Evolutionary conservation across 2,888 invertebrate genomes (phyloP).

Genomic region (Acronicta aceris): DNA sequence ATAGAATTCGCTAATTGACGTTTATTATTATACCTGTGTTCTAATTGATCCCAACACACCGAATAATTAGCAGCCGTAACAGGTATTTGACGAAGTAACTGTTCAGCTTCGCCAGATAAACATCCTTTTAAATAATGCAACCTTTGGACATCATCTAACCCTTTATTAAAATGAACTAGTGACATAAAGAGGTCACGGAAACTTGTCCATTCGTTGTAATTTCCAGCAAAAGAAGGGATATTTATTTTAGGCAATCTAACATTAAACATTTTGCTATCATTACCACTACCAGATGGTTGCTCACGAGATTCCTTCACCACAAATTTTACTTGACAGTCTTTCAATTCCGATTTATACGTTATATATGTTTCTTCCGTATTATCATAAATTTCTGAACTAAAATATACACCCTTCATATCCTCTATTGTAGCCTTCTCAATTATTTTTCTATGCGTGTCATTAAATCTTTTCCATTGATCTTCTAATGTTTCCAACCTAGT

Average conservation of each 20-base stretch:
- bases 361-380: background rate
- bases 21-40: background rate
- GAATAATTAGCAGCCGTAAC: constrained; percentile 1
- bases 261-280: background rate
- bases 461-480: too few species aligned
- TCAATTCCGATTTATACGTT: too few species aligned
- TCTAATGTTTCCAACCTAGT: too few species aligned
- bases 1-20: too few species aligned
- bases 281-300: too few species aligned
- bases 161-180: too few species aligned
- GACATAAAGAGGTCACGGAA: background rate
- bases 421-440: background rate
- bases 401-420: too few species aligned
- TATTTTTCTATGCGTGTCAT: too few species aligned
- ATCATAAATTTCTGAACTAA: background rate
- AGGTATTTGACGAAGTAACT: background rate
- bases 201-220: background rate
- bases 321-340: too few species aligned
- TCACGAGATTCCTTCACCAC: too few species aligned
- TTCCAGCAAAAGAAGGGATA: background rate
- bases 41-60: background rate
- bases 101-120: background rate
- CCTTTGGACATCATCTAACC: too few species aligned
- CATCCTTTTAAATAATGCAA: background rate
- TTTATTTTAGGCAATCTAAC: background rate